These are phyloP conservation scores for Ibycter americanus DNA, from an alignment of 2,797 vertebrate genomes.

Conservation along the genomic window DNA sequence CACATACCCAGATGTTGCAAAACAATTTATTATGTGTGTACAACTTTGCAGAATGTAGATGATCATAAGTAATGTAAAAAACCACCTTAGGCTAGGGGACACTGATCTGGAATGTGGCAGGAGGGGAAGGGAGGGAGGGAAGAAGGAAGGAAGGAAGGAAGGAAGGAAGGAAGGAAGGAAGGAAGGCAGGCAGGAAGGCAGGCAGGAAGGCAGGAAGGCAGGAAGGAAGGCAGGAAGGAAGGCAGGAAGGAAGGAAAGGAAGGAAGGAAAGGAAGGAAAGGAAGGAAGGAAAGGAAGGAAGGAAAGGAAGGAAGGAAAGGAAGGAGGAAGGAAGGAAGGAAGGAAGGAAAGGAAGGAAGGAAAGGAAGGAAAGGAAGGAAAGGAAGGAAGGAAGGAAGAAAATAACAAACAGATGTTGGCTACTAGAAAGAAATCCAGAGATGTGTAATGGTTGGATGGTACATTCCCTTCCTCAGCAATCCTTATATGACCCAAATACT, in stretches of 20 bases:
- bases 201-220: neutral
- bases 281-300: neutral
- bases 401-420: neutral
- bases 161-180: neutral
- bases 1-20: neutral
- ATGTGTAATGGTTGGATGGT: neutral
- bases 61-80: neutral
- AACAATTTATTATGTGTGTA: neutral
- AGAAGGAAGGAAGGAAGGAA: neutral
- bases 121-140: neutral
- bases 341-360: too few relatives aligned
- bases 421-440: neutral
- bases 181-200: neutral
- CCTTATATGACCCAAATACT: neutral
- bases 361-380: neutral
- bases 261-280: neutral
- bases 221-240: neutral
- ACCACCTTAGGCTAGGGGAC: neutral
- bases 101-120: neutral
- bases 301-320: neutral
- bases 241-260: neutral
- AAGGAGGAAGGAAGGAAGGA: neutral
- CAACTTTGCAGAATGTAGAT: neutral
- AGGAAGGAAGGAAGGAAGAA: neutral
- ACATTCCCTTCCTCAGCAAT: neutral